Percentiles rank a stretch among this genome's conserved stretches.
phyloP scores from a whole-genome alignment of 2,888 invertebrate species.

The Prosapia bicincta region DNA sequence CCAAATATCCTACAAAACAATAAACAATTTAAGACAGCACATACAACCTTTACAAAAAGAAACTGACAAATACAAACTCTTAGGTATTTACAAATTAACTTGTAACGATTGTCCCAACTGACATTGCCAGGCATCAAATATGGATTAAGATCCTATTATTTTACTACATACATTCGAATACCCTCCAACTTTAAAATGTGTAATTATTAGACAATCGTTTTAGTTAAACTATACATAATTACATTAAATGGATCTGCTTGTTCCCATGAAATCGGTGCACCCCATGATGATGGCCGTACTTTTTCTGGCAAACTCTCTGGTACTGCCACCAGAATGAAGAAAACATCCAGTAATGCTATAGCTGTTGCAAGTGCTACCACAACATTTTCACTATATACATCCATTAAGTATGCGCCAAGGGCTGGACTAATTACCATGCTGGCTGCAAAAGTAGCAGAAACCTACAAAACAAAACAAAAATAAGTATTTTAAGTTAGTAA shows the following conservation, averaged over 20 bases:
- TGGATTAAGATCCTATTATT: too few relatives aligned
- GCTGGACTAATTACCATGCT: slow-evolving; percentile 99
- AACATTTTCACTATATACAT: slow-evolving; percentile 75
- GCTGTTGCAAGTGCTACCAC: slow-evolving; percentile 95
- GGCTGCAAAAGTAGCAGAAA: slow-evolving; percentile 98
- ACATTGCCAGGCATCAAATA: too few relatives aligned
- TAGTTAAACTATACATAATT: too few relatives aligned
- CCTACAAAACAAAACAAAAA: slow-evolving; percentile 44
- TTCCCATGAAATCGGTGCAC: slow-evolving; percentile 92
- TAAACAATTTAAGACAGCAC: too few relatives aligned
- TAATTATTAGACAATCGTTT: too few relatives aligned
- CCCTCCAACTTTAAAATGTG: too few relatives aligned
- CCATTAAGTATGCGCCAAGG: slow-evolving; percentile 85
- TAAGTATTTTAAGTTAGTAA: slow-evolving; percentile 7
- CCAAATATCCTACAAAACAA: too few relatives aligned
- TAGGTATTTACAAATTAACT: too few relatives aligned
- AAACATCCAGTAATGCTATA: slow-evolving; percentile 92
- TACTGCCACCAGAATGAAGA: slow-evolving; percentile 97
- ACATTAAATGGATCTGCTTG: slow-evolving; percentile 96
- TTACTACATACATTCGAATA: too few relatives aligned
- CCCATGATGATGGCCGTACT: slow-evolving; percentile 73
- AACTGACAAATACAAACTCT: too few relatives aligned
- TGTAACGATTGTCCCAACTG: too few relatives aligned
- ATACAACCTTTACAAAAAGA: too few relatives aligned
- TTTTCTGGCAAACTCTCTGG: slow-evolving; percentile 98